Percentiles rank a stretch among this genome's conserved stretches.
phyloP scores from a whole-genome alignment of 2,113 vertebrate genomes.

The Empidonax alnorum region DNA sequence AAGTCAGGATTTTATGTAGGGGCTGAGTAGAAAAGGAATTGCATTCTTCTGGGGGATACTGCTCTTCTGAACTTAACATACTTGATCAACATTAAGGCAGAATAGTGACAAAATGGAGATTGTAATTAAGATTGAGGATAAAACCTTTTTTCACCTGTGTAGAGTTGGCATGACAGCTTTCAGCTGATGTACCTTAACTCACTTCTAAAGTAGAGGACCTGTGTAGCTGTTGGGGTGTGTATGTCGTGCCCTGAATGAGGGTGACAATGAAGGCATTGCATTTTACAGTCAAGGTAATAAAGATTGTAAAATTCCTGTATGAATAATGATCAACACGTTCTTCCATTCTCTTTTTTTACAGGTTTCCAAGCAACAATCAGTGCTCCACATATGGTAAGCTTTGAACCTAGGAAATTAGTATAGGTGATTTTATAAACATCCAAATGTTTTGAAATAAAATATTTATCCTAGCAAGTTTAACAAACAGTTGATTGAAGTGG shows the following conservation, averaged over 20 bases:
- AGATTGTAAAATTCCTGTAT: neutral
- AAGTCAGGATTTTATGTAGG: neutral
- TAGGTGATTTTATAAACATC: neutral
- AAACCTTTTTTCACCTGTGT: neutral
- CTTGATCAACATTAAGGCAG: neutral
- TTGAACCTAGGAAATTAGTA: neutral
- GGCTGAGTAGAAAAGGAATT: neutral
- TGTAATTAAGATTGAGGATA: neutral
- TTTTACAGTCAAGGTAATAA: neutral
- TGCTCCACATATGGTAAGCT: conserved; percentile 97
- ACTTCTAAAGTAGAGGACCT: neutral
- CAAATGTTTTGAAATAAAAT: neutral
- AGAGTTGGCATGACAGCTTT: neutral
- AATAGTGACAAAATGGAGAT: neutral
- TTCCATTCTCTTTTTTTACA: conserved; percentile 69
- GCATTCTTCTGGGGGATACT: neutral
- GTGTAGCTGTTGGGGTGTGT: neutral
- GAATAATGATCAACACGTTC: neutral
- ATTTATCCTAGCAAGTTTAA: neutral
- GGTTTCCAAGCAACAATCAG: conserved; percentile 99
- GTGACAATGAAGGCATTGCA: neutral
- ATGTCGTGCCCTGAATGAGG: neutral
- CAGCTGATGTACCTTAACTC: neutral
- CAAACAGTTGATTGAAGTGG: neutral
- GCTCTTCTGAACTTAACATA: neutral